phyloP scores from a whole-genome alignment of 2,113 vertebrate genomes.

The Piaya cayana region DNA sequence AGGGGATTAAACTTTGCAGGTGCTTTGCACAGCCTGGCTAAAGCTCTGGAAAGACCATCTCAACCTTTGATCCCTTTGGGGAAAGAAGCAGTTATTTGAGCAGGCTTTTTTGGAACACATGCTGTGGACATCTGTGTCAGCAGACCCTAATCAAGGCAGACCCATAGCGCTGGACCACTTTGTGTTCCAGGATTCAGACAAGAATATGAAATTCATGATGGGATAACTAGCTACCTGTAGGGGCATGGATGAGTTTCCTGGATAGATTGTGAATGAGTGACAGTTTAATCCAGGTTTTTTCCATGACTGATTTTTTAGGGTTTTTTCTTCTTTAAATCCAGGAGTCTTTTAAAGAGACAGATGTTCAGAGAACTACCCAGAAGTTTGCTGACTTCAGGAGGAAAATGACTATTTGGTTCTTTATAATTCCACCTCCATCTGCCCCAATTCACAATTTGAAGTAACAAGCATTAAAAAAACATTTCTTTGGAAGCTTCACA shows the following conservation, averaged over 20 bases:
- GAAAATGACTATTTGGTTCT: background rate
- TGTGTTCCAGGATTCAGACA: constrained; percentile 68
- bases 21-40: constrained; percentile 51
- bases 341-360: background rate
- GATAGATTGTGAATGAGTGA: constrained; percentile 70
- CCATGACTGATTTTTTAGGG: background rate
- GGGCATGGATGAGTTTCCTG: constrained; percentile 61
- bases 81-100: constrained; percentile 57
- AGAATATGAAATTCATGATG: constrained; percentile 72
- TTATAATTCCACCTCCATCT: background rate
- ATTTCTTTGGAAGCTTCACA: background rate
- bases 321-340: background rate
- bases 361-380: background rate
- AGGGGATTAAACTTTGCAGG: constrained; percentile 42
- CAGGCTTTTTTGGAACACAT: constrained; percentile 50
- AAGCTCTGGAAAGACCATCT: constrained; percentile 63
- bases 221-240: constrained; percentile 74
- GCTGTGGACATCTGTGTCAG: constrained; percentile 69
- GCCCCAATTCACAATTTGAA: background rate
- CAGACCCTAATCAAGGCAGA: constrained; percentile 71
- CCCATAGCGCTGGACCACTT: constrained; percentile 56
- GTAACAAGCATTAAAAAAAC: background rate
- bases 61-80: constrained; percentile 63
- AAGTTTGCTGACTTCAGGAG: background rate
- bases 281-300: constrained; percentile 69